phyloP scores from a whole-genome alignment of 2,797 vertebrate genomes.

The Silurus lanzhouensis region DNA sequence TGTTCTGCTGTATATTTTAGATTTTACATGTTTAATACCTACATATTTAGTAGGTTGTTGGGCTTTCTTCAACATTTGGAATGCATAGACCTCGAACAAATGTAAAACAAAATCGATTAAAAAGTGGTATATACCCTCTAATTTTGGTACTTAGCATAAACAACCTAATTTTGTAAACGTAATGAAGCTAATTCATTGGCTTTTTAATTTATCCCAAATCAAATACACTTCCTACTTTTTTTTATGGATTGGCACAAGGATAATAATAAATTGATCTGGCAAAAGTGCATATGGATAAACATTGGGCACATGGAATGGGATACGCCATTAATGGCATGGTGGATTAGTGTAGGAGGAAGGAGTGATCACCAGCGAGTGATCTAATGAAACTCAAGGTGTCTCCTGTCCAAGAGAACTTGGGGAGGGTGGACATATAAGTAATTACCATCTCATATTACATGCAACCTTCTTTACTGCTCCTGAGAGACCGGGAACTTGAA shows the following conservation, averaged over 20 bases:
- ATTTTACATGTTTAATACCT: not conserved
- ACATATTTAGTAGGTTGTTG: not conserved
- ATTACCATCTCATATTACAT: slow-evolving; percentile 53
- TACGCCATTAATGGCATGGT: slow-evolving; percentile 34
- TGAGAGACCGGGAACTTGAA: slow-evolving; percentile 9
- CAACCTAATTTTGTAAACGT: not conserved
- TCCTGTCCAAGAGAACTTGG: slow-evolving; percentile 43
- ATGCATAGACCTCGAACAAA: not conserved
- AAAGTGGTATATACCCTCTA: not conserved
- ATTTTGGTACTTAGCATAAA: not conserved
- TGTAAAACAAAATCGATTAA: not conserved
- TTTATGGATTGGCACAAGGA: slow-evolving; percentile 38
- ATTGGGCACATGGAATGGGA: slow-evolving; percentile 27
- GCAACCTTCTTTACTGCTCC: slow-evolving; percentile 22
- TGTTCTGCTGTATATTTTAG: not conserved
- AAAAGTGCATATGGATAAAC: slow-evolving; percentile 34
- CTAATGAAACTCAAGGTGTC: slow-evolving; percentile 52
- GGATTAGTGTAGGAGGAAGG: slow-evolving; percentile 39
- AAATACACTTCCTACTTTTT: slow-evolving; percentile 35
- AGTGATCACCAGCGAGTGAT: slow-evolving; percentile 36
- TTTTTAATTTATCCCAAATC: slow-evolving; percentile 13
- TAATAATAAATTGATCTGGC: slow-evolving; percentile 40
- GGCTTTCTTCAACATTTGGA: not conserved
- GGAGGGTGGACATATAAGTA: slow-evolving; percentile 39
- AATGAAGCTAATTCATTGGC: not conserved